Conservation (phyloP, 2,797 vertebrate species). For the Novumbra hubbsi region DNA sequence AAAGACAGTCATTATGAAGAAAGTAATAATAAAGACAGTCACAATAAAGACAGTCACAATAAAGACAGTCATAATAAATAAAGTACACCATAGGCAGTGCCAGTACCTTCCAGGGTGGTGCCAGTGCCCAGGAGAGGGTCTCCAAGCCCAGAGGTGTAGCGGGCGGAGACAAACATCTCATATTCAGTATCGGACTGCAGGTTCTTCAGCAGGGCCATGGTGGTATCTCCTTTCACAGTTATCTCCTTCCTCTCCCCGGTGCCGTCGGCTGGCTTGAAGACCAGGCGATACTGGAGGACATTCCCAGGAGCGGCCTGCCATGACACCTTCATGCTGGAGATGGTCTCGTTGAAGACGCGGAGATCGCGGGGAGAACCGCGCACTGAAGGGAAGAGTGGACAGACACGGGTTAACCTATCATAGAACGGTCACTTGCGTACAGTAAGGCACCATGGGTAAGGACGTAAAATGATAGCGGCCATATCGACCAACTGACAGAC, state of each 20-base stretch:
- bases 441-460: background rate
- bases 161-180: slow-evolving; percentile 85
- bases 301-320: slow-evolving; percentile 91
- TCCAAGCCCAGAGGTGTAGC: slow-evolving; percentile 86
- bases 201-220: slow-evolving; percentile 78
- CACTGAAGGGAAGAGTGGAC: slow-evolving; percentile 69
- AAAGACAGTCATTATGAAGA: too few relatives aligned
- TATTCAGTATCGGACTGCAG: slow-evolving; percentile 86
- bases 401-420: slow-evolving; percentile 2
- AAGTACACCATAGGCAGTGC: background rate
- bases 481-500: slow-evolving; percentile 50
- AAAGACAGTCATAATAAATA: background rate
- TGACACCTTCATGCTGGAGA: slow-evolving; percentile 85
- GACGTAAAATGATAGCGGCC: background rate
- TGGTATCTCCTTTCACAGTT: slow-evolving; percentile 80
- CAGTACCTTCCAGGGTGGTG: slow-evolving; percentile 94
- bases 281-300: slow-evolving; percentile 87
- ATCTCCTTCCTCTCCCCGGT: slow-evolving; percentile 85
- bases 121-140: slow-evolving; percentile 88
- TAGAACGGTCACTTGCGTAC: background rate
- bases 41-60: slow-evolving; percentile 1
- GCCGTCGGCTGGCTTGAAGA: slow-evolving; percentile 81
- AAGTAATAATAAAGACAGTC: too few relatives aligned
- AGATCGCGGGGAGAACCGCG: slow-evolving; percentile 88
- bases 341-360: slow-evolving; percentile 85